These are phyloP conservation scores for Lochmaea capreae DNA, from an alignment of 2,888 invertebrate genomes.

Conservation along the genomic window DNA sequence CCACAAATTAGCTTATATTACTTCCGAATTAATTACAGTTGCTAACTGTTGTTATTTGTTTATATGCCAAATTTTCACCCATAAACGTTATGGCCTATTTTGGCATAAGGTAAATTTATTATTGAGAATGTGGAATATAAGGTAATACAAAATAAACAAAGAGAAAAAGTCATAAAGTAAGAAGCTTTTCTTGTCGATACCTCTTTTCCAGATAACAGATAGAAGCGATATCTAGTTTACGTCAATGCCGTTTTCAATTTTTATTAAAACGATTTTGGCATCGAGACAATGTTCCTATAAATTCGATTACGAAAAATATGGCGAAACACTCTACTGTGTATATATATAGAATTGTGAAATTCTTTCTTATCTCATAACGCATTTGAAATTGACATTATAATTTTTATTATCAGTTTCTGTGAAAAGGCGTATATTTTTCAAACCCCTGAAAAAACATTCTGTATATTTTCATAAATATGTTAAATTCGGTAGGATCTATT, in stretches of 20 bases:
- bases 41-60: too few species aligned
- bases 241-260: constrained; percentile 8
- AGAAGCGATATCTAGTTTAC: constrained; percentile 7
- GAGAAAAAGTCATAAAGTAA: constrained; percentile 13
- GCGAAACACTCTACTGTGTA: background rate
- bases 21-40: too few species aligned
- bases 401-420: too few species aligned
- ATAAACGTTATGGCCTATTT: background rate
- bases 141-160: constrained; percentile 21
- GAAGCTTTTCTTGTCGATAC: constrained; percentile 13
- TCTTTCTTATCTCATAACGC: too few species aligned
- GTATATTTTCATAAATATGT: too few species aligned
- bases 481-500: too few species aligned
- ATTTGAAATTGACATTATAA: too few species aligned
- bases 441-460: too few species aligned
- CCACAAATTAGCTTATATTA: too few species aligned
- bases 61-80: background rate
- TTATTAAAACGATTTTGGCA: constrained; percentile 5
- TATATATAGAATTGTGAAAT: too few species aligned
- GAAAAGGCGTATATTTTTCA: too few species aligned
- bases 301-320: background rate
- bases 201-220: constrained; percentile 7
- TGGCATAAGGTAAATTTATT: background rate
- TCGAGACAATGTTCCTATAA: background rate
- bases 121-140: background rate